A percentile compares a stretch with the other conserved stretches of the same genome.
phyloP scores from a whole-genome alignment of 2,113 vertebrate genomes.

The Halichoerus grypus region DNA sequence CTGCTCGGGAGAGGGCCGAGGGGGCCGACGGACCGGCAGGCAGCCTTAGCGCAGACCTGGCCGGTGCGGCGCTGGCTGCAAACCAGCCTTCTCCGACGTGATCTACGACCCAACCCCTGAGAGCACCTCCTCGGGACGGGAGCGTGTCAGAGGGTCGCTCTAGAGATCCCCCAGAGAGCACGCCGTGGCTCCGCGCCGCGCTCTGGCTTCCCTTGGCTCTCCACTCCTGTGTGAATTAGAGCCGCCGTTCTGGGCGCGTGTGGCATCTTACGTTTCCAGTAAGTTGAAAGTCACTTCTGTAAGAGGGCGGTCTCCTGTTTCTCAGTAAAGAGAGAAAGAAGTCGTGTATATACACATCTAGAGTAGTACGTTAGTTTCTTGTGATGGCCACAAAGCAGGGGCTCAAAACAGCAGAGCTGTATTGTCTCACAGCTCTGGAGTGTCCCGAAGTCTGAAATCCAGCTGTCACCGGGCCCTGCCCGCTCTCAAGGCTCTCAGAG shows the following conservation, averaged over 20 bases:
- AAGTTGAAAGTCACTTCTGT: background rate
- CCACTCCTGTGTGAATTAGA: rapidly evolving
- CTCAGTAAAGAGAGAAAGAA: background rate
- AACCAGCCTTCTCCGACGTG: rapidly evolving
- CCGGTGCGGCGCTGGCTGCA: rapidly evolving
- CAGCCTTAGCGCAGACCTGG: background rate
- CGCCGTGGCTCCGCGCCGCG: rapidly evolving
- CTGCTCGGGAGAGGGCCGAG: rapidly evolving
- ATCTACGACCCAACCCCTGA: rapidly evolving
- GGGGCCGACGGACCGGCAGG: rapidly evolving
- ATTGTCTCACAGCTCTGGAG: rapidly evolving
- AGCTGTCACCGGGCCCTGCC: rapidly evolving
- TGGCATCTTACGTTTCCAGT: rapidly evolving
- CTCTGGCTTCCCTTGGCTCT: background rate
- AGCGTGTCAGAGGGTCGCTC: rapidly evolving
- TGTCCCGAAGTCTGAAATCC: background rate
- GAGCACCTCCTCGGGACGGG: rapidly evolving
- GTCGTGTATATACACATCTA: too few relatives aligned
- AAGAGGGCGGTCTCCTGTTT: background rate
- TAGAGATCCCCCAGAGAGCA: rapidly evolving
- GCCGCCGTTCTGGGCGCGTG: rapidly evolving
- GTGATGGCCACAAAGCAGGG: rapidly evolving
- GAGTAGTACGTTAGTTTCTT: background rate
- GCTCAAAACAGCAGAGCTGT: background rate
- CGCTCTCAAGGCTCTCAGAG: too few relatives aligned